phyloP scores from a whole-genome alignment of 2,113 vertebrate genomes.

The Calypte anna region DNA sequence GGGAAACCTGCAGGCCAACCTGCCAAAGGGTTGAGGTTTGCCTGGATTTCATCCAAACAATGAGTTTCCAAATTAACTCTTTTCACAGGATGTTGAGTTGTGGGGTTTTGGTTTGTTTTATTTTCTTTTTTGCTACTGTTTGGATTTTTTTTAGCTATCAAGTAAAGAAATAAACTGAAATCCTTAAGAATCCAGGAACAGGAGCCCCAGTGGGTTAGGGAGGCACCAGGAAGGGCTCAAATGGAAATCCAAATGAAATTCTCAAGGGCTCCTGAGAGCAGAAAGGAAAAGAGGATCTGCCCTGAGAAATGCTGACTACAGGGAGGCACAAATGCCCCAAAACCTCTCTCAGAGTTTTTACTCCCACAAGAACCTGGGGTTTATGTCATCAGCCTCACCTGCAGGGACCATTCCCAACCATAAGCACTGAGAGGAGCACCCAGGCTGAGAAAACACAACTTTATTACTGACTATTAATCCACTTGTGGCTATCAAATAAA shows the following conservation, averaged over 20 bases:
- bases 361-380: not conserved
- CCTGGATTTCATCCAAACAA: constrained; percentile 37
- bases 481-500: not conserved
- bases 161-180: not conserved
- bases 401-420: not conserved
- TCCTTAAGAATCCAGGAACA: not conserved
- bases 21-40: constrained; percentile 27
- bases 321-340: not conserved
- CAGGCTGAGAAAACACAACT: not conserved
- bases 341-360: not conserved
- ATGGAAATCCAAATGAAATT: not conserved
- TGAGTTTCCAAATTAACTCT: constrained; percentile 27
- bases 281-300: not conserved
- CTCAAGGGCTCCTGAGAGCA: not conserved
- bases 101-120: not conserved
- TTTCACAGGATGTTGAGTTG: not conserved
- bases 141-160: not conserved
- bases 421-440: not conserved
- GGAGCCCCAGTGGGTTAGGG: not conserved
- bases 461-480: no score
- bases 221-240: not conserved
- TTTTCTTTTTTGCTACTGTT: not conserved
- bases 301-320: not conserved
- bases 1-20: constrained; percentile 35
- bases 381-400: not conserved